A percentile compares a stretch with the other conserved stretches of the same genome.
Evolutionary conservation across 2,113 vertebrate species (phyloP).

Genomic region (Bungarus multicinctus): DNA sequence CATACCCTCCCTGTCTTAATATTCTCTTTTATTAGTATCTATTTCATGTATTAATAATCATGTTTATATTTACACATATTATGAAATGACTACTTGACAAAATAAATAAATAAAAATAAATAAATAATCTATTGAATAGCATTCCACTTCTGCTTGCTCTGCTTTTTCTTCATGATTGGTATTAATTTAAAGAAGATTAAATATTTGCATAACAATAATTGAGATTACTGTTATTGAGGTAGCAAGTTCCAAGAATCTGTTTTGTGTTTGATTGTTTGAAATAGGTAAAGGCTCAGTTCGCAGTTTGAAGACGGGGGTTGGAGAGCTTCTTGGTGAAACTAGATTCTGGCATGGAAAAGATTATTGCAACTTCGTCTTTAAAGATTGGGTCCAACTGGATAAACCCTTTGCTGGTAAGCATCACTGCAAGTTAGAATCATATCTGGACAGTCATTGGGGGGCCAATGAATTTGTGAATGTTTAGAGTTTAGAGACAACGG

Average conservation of each 20-base stretch:
- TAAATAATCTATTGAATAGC: not conserved
- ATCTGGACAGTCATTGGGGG: not conserved
- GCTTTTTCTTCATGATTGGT: not conserved
- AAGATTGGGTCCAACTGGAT: constrained; percentile 97
- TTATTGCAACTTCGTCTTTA: constrained; percentile 97
- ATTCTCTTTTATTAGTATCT: too few species aligned
- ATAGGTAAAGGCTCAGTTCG: constrained; percentile 73
- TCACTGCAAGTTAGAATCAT: not conserved
- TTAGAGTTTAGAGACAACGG: not conserved
- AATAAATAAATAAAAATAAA: too few species aligned
- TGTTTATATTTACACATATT: too few species aligned
- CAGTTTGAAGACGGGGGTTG: constrained; percentile 76
- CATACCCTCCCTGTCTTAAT: too few species aligned
- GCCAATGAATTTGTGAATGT: not conserved
- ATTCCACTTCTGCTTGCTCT: not conserved
- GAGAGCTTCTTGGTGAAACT: constrained; percentile 86
- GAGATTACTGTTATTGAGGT: not conserved
- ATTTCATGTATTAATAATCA: too few species aligned
- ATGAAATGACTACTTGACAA: too few species aligned
- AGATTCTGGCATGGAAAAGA: constrained; percentile 98
- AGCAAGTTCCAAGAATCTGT: not conserved
- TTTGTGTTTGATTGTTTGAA: not conserved
- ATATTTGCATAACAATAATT: rapidly evolving
- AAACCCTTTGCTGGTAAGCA: constrained; percentile 93
- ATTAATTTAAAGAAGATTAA: not conserved